A percentile compares a stretch with the other conserved stretches of the same genome.
These are phyloP conservation scores for Agrotis clavis DNA, from an alignment of 2,888 invertebrate species.

Conservation along the genomic window DNA sequence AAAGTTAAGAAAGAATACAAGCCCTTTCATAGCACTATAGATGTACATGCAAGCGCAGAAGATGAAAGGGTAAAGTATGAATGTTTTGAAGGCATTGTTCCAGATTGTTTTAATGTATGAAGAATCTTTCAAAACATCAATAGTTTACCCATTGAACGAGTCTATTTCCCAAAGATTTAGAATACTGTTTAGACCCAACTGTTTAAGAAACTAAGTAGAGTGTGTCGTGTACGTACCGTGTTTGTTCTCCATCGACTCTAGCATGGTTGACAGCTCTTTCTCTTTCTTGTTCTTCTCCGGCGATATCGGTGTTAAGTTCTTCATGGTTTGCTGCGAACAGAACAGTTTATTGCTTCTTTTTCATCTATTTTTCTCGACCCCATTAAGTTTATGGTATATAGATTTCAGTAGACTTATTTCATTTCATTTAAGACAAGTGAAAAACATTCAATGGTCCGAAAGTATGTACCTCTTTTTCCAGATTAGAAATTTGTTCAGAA, in stretches of 20 bases:
- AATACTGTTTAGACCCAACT: conserved; percentile 43
- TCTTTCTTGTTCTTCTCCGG: conserved; percentile 93
- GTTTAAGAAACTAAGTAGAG: conserved; percentile 29
- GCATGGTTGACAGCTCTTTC: conserved; percentile 94
- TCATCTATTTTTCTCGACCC: neutral
- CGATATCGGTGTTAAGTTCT: conserved; percentile 91
- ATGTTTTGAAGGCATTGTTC: conserved; percentile 85
- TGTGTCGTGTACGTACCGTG: conserved; percentile 92
- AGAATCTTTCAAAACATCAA: conserved; percentile 89
- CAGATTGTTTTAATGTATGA: conserved; percentile 58
- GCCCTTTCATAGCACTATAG: conserved; percentile 85
- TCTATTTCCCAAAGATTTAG: conserved; percentile 51
- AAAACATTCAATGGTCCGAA: neutral
- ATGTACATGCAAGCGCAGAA: conserved; percentile 85
- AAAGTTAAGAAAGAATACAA: conserved; percentile 82
- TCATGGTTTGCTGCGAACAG: conserved; percentile 90
- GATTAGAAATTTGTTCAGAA: conserved; percentile 94
- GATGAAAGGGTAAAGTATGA: conserved; percentile 91
- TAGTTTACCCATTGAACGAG: conserved; percentile 88
- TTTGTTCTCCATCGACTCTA: conserved; percentile 95
- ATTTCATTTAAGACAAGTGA: neutral
- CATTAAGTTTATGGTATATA: too few species aligned
- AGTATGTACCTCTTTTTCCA: conserved; percentile 96
- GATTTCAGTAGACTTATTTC: too few species aligned
- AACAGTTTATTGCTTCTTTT: conserved; percentile 23